Conservation (phyloP, 2,888 invertebrate genomes). For the Heliconius cydno region DNA sequence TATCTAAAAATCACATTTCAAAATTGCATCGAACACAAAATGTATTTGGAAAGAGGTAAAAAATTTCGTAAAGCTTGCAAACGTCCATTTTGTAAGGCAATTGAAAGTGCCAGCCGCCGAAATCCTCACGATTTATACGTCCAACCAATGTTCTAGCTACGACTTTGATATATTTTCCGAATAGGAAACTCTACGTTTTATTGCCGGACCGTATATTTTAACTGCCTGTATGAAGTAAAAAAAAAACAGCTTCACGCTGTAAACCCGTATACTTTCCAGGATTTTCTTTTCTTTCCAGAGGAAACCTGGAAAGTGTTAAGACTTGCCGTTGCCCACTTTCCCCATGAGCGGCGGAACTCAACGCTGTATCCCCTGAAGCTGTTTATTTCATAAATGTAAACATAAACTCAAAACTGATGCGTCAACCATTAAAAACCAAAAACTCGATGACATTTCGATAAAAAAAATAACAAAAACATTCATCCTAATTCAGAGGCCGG, state of each 20-base stretch:
- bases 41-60: constrained; percentile 6
- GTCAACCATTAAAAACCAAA: no score
- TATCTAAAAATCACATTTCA: not conserved
- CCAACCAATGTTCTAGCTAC: constrained; percentile 21
- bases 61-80: constrained; percentile 10
- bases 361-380: no score
- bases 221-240: not conserved
- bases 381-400: no score
- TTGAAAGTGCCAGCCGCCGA: constrained; percentile 25
- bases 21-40: constrained; percentile 3
- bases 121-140: constrained; percentile 25
- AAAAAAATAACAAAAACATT: not conserved
- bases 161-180: constrained; percentile 8
- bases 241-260: no score
- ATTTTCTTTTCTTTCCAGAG: no score
- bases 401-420: no score
- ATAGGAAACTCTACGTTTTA: constrained; percentile 20
- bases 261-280: no score
- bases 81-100: constrained; percentile 21
- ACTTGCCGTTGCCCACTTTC: no score
- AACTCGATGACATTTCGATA: no score
- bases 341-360: no score
- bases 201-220: constrained; percentile 5
- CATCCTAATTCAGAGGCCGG: not conserved
- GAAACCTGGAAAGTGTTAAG: no score